These are phyloP conservation scores for Rhodeus uyekii DNA, from an alignment of 2,797 vertebrate genomes.

Conservation along the genomic window DNA sequence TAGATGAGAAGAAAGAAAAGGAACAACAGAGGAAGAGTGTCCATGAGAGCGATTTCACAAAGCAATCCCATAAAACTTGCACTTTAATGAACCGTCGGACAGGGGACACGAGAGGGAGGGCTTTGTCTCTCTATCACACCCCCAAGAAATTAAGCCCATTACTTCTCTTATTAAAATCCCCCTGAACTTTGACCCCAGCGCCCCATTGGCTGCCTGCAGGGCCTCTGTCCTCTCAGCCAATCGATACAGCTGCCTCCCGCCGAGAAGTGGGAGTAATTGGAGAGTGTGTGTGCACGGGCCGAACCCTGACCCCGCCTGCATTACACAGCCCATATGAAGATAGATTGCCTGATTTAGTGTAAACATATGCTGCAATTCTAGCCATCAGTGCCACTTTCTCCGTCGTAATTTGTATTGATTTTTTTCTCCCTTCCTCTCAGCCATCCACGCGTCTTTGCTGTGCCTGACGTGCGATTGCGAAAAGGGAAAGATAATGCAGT, in stretches of 20 bases:
- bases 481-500: slow-evolving; percentile 62
- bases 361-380: slow-evolving; percentile 85
- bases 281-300: slow-evolving; percentile 63
- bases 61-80: slow-evolving; percentile 42
- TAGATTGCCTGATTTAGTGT: slow-evolving; percentile 86
- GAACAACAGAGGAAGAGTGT: neutral
- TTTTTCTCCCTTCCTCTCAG: slow-evolving; percentile 61
- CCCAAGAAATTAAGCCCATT: slow-evolving; percentile 70
- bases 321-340: slow-evolving; percentile 80
- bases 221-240: slow-evolving; percentile 63
- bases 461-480: slow-evolving; percentile 63
- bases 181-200: slow-evolving; percentile 67
- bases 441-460: slow-evolving; percentile 61
- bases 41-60: slow-evolving; percentile 29
- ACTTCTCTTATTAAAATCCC: slow-evolving; percentile 75
- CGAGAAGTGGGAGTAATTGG: slow-evolving; percentile 71
- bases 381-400: slow-evolving; percentile 80
- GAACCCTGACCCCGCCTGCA: slow-evolving; percentile 70
- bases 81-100: slow-evolving; percentile 63
- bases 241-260: slow-evolving; percentile 70
- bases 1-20: neutral
- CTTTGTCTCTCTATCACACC: slow-evolving; percentile 46
- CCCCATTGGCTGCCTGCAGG: slow-evolving; percentile 69
- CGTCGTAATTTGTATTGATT: slow-evolving; percentile 85
- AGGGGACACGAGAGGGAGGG: slow-evolving; percentile 39